Evolutionary conservation across 2,113 vertebrate genomes (phyloP).

Genomic region (Cinclus cinclus): DNA sequence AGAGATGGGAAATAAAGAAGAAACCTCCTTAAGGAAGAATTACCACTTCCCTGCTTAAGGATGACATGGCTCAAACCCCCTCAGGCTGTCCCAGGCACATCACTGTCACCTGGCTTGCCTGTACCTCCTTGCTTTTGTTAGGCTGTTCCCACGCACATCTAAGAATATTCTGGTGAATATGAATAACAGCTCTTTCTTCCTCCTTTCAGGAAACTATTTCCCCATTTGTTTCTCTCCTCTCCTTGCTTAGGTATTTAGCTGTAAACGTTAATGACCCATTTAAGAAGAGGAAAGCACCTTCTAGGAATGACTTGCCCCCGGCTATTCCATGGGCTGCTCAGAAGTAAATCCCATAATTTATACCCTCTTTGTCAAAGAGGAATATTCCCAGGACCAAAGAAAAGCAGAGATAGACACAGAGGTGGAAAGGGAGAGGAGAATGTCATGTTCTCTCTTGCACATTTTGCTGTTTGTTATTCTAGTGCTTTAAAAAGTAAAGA

Average conservation of each 20-base stretch:
- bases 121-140: slow-evolving; percentile 28
- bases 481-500: background rate
- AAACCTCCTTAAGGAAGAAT: background rate
- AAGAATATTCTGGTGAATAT: slow-evolving; percentile 27
- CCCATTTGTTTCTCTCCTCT: slow-evolving; percentile 7
- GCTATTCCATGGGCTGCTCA: background rate
- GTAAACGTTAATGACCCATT: background rate
- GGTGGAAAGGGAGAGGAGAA: background rate
- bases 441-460: background rate
- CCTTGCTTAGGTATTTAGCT: background rate
- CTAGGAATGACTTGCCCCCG: background rate
- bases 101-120: slow-evolving; percentile 2
- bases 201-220: slow-evolving; percentile 33
- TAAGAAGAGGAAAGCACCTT: background rate
- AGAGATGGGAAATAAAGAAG: background rate
- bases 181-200: slow-evolving; percentile 13
- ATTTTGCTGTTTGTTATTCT: background rate
- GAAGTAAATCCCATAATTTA: background rate
- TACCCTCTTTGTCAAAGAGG: background rate
- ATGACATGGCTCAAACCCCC: background rate
- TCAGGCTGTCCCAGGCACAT: background rate
- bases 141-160: slow-evolving; percentile 29
- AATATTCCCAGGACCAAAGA: background rate
- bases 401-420: background rate
- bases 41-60: background rate